Conservation (phyloP, 1,140 invertebrate genomes). For the Coptotermes formosanus region DNA sequence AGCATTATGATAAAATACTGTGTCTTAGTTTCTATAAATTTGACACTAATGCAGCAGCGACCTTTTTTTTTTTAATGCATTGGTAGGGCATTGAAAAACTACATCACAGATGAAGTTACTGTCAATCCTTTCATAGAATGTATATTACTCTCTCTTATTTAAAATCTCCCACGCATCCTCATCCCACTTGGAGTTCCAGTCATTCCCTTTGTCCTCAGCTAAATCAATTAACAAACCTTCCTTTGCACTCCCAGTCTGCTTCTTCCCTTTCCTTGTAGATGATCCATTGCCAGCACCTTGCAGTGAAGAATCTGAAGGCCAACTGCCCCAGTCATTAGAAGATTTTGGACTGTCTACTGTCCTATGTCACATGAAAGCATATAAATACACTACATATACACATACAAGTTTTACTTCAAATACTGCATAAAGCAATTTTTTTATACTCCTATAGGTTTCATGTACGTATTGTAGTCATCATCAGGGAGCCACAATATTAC, state of each 20-base stretch:
- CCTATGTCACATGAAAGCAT: background rate
- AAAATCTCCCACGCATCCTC: slow-evolving; percentile 33
- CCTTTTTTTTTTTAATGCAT: background rate
- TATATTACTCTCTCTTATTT: slow-evolving; percentile 28
- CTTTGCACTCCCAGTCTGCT: slow-evolving; percentile 27
- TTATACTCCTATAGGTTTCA: too few relatives aligned
- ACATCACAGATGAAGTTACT: background rate
- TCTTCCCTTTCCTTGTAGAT: slow-evolving; percentile 4
- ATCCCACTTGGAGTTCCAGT: slow-evolving; percentile 31
- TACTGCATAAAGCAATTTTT: too few relatives aligned
- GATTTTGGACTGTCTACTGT: background rate
- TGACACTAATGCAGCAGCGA: background rate
- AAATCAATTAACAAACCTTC: slow-evolving; percentile 32
- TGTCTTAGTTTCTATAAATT: background rate
- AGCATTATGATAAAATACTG: background rate
- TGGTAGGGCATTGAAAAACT: background rate
- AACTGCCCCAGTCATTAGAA: background rate
- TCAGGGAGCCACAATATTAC: too few relatives aligned
- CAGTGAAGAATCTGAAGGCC: background rate
- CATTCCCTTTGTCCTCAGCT: slow-evolving; percentile 26
- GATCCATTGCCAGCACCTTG: background rate
- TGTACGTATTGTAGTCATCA: too few relatives aligned
- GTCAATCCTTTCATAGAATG: background rate
- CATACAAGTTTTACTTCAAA: too few relatives aligned
- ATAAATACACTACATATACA: background rate